Evolutionary conservation across 2,888 invertebrate species (phyloP).

Genomic region (Notodonta dromedarius): DNA sequence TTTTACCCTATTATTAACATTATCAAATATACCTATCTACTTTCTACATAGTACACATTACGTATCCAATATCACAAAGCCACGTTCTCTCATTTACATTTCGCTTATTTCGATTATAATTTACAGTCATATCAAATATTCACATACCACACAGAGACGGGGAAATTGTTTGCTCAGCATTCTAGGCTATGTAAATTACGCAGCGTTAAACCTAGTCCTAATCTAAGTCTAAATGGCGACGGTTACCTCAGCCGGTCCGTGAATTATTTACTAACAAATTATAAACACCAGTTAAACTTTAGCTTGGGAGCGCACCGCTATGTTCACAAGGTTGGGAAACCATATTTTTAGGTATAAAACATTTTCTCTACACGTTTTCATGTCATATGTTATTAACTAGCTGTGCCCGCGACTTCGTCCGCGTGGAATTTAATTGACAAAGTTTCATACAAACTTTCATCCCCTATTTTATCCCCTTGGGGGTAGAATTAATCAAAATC

Average conservation of each 20-base stretch:
- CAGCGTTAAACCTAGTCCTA: conserved; percentile 1
- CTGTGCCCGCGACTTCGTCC: too few species aligned
- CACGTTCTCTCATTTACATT: background rate
- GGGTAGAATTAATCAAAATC: too few species aligned
- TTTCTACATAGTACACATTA: too few species aligned
- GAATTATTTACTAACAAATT: conserved; percentile 5
- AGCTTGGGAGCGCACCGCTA: background rate
- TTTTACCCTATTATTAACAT: too few species aligned
- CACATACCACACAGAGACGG: background rate
- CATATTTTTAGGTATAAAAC: too few species aligned
- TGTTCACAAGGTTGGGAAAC: too few species aligned
- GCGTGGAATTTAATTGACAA: too few species aligned
- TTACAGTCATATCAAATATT: background rate
- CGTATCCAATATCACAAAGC: background rate
- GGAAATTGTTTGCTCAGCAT: conserved; percentile 1
- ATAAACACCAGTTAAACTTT: conserved; percentile 4
- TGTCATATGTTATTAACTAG: too few species aligned
- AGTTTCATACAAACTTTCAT: too few species aligned
- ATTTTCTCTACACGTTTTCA: too few species aligned
- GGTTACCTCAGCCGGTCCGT: background rate
- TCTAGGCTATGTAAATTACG: background rate
- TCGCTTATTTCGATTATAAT: background rate
- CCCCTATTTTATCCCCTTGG: too few species aligned
- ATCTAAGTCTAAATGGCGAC: conserved; percentile 7
- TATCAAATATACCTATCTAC: too few species aligned